Evolutionary conservation across 2,113 vertebrate genomes (phyloP).

Genomic region (Eublepharis macularius): DNA sequence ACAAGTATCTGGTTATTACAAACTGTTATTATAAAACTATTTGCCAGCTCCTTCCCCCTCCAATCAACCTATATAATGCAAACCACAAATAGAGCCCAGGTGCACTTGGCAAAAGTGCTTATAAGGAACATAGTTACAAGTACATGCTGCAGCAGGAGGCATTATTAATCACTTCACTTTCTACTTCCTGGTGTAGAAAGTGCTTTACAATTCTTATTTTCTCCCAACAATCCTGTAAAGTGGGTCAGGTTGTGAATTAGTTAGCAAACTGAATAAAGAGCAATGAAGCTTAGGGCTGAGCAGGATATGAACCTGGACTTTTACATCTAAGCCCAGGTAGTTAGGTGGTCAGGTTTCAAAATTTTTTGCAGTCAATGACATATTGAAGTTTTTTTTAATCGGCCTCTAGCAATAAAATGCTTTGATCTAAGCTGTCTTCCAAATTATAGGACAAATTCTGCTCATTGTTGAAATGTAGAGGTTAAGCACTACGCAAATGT

Average conservation of each 20-base stretch:
- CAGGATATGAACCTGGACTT: no score
- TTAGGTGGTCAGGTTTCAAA: neutral
- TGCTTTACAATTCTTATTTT: neutral
- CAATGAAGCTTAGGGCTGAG: neutral
- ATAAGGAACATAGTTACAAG: neutral
- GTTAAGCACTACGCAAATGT: neutral
- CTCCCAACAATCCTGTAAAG: neutral
- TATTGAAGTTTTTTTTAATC: constrained; percentile 36
- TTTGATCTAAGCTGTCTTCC: constrained; percentile 26
- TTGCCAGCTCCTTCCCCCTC: neutral
- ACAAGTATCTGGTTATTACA: neutral
- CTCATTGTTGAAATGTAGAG: constrained; percentile 31
- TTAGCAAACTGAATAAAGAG: neutral
- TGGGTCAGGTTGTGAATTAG: neutral
- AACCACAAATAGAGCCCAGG: neutral
- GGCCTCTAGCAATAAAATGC: neutral
- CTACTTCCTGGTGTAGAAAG: neutral
- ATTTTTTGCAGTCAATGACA: constrained; percentile 17
- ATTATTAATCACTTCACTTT: neutral
- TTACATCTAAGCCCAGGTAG: neutral
- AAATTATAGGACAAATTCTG: neutral
- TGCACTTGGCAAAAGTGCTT: neutral
- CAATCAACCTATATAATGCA: neutral
- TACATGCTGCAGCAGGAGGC: neutral
- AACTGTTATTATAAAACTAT: neutral